phyloP scores from a whole-genome alignment of 2,888 invertebrate species.

The Hemistola chrysoprasaria region DNA sequence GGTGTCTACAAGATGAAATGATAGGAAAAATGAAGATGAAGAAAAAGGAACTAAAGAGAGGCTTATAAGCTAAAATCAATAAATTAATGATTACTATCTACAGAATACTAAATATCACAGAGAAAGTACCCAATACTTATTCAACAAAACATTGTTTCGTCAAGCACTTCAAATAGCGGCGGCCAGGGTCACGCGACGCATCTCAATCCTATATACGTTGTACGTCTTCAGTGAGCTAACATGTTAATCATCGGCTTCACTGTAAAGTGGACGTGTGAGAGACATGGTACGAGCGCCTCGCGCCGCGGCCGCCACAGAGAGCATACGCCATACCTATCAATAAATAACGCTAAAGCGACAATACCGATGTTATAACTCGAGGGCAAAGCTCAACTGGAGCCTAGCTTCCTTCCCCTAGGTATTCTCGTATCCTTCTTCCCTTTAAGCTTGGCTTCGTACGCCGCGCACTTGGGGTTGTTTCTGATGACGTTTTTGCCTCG shows the following conservation, averaged over 20 bases:
- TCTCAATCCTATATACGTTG: too few species aligned
- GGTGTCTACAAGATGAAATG: slow-evolving; percentile 34
- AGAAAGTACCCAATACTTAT: slow-evolving; percentile 80
- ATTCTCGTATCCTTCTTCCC: slow-evolving; percentile 49
- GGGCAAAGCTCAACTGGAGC: slow-evolving; percentile 31
- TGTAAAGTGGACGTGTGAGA: slow-evolving; percentile 21
- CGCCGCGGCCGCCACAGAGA: slow-evolving; percentile 45
- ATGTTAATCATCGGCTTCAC: slow-evolving; percentile 19
- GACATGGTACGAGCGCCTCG: slow-evolving; percentile 17
- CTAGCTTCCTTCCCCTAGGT: slow-evolving; percentile 23
- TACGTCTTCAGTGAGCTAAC: slow-evolving; percentile 5
- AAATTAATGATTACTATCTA: slow-evolving; percentile 74
- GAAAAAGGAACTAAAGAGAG: slow-evolving; percentile 61
- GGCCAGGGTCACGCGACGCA: slow-evolving; percentile 18
- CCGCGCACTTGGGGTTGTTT: slow-evolving; percentile 45
- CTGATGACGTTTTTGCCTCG: slow-evolving; percentile 49
- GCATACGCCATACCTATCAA: slow-evolving; percentile 40
- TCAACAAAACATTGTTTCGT: slow-evolving; percentile 73
- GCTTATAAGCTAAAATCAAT: slow-evolving; percentile 66
- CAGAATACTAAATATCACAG: slow-evolving; percentile 82
- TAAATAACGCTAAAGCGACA: slow-evolving; percentile 46
- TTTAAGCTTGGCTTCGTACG: slow-evolving; percentile 51
- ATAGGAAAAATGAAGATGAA: slow-evolving; percentile 39
- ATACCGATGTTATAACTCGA: slow-evolving; percentile 36
- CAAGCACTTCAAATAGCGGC: slow-evolving; percentile 56